Base-by-base conservation (phyloP, 2,888 invertebrate species). In the Andrena bicolor region DNA sequence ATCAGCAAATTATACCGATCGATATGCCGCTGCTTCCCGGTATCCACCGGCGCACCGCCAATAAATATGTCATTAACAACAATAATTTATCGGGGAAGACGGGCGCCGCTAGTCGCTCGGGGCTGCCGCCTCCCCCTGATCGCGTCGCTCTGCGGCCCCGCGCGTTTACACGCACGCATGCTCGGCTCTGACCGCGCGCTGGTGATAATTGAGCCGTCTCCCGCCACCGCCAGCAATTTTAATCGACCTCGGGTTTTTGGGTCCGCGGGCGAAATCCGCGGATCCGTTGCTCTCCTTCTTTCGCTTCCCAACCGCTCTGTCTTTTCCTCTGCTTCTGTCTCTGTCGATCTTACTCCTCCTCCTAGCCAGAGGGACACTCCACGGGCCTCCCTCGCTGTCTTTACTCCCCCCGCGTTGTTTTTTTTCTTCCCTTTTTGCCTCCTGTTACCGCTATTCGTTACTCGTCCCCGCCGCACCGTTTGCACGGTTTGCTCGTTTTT, bases 121-220 rank as follows among this genome's bases (percentile, higher is more conserved):
- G 84, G 87, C 66, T 60, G 74, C 26, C 4, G 48, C 35, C 20
- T 73, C 68, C 66, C 69, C 58, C 30, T 32, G 56, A 53, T 49
- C 49, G 41, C 49, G 35, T 73, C 78, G 74, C 60, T 28, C 56
- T 60, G 75, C 66, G 76, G 58, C 53, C 56, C 28, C 16, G 32
- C 66, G 72, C 63, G 20, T 68, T 61, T 70, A 28, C 74, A 49
- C 72, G 77, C 66, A 49, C 30, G 64, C 32, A 13, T 68, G 26
- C 61, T 23, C 66, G 53, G 64, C 13, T 56, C 28, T 2, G 53
- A 41, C 23, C n/a, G 53, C 26, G 28, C 13, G 7, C 20, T 68
- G 75, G 85, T 85, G 86, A 88, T 92, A 92, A 91, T 91, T 91
- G 91, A 92, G 90, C 77, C 89, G 88, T 92, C 88, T 76, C 72